Evolutionary conservation across 2,113 vertebrate genomes (phyloP).

Genomic region (Laterallus jamaicensis): DNA sequence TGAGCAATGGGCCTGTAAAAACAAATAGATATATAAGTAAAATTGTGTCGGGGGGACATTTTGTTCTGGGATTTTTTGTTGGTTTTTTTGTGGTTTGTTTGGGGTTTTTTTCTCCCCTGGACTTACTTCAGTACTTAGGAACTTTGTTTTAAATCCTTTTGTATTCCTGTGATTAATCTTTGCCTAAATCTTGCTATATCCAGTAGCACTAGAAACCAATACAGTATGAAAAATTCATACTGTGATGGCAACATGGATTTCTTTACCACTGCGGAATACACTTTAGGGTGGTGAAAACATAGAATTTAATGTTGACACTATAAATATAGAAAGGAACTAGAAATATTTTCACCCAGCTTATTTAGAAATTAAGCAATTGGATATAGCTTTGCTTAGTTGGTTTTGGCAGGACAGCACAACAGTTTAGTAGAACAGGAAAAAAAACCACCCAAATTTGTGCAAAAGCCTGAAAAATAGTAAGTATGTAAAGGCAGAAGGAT

Average conservation of each 20-base stretch:
- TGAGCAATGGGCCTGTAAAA: neutral
- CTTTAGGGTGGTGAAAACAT: neutral
- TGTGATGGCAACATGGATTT: neutral
- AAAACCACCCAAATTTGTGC: rapidly evolving
- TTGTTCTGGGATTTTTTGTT: too few relatives aligned
- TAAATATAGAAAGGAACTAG: neutral
- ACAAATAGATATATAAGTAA: neutral
- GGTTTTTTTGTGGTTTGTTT: too few relatives aligned
- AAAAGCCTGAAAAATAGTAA: neutral
- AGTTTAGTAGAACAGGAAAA: neutral
- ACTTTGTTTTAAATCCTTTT: neutral
- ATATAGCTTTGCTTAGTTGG: neutral
- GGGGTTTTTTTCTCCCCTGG: neutral
- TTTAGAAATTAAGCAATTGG: neutral
- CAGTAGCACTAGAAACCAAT: neutral
- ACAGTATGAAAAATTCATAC: neutral
- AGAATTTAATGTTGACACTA: neutral
- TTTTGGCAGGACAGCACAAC: neutral
- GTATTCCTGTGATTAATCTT: neutral
- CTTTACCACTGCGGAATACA: neutral
- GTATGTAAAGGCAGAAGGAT: neutral
- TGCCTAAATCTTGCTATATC: neutral
- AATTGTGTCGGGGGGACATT: neutral
- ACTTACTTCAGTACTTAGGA: neutral
- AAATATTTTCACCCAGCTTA: neutral